Percentiles rank a stretch among this genome's conserved stretches.
phyloP scores from a whole-genome alignment of 2,113 vertebrate genomes.

The Tetrax tetrax region DNA sequence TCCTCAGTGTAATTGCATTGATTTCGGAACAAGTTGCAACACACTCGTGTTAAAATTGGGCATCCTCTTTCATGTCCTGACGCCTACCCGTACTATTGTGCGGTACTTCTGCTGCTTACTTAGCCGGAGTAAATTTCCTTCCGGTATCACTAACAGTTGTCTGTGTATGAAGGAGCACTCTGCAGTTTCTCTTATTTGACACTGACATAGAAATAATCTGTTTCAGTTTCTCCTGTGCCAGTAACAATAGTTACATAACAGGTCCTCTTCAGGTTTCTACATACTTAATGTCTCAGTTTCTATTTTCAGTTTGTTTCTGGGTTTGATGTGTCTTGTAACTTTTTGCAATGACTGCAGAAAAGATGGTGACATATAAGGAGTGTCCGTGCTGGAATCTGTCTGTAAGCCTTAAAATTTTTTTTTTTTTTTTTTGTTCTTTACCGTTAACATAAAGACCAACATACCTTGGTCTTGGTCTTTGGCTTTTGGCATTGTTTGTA shows the following conservation, averaged over 20 bases:
- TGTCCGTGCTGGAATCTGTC: background rate
- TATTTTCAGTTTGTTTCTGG: background rate
- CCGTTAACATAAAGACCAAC: accelerated
- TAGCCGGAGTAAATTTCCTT: background rate
- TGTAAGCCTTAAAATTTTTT: background rate
- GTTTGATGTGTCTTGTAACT: background rate
- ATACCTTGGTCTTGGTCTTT: background rate
- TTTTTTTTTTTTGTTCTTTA: background rate
- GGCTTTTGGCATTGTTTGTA: background rate
- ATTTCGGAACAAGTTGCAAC: background rate
- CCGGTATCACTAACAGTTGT: background rate
- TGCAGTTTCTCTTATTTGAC: background rate
- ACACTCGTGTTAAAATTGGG: accelerated
- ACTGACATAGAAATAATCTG: background rate
- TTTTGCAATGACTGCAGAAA: background rate
- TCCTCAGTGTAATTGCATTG: background rate
- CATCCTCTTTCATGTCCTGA: background rate
- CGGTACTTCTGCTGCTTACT: background rate
- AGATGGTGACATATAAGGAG: accelerated
- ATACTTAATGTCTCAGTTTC: background rate
- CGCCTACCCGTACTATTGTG: too few species aligned
- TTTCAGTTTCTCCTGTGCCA: background rate
- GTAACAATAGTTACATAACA: background rate
- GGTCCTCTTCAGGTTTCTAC: background rate
- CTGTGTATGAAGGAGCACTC: background rate